Evolutionary conservation across 2,113 vertebrate species (phyloP).

Genomic region (Philantomba maxwellii): DNA sequence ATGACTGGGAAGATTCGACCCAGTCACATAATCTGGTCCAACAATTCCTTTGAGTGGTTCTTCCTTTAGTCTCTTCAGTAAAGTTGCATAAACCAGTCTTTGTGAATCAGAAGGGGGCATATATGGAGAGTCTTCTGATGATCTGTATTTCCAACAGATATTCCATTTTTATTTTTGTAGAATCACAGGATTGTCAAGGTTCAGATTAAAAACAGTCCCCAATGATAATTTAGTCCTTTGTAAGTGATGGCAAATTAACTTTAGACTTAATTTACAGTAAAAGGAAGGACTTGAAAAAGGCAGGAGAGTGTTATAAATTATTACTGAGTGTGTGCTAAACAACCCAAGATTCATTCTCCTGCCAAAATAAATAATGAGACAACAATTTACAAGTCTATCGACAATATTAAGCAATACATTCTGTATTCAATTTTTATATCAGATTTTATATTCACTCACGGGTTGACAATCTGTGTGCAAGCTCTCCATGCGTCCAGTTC

Average conservation of each 20-base stretch:
- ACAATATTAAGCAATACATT: not conserved
- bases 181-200: not conserved
- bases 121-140: constrained; percentile 64
- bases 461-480: constrained; percentile 80
- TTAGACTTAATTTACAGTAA: not conserved
- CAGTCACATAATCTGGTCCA: constrained; percentile 92
- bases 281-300: not conserved
- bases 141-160: constrained; percentile 70
- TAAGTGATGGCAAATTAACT: not conserved
- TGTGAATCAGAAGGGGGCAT: constrained; percentile 86
- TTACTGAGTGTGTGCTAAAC: not conserved
- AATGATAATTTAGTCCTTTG: not conserved
- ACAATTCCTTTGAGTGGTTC: constrained; percentile 81
- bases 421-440: not conserved
- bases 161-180: constrained; percentile 10
- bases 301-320: not conserved
- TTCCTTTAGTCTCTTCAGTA: constrained; percentile 82
- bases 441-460: constrained; percentile 76
- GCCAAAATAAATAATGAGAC: not conserved
- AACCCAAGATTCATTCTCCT: not conserved
- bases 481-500: constrained; percentile 94
- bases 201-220: not conserved
- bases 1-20: constrained; percentile 96
- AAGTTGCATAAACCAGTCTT: constrained; percentile 76
- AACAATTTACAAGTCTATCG: not conserved